Evolutionary conservation across 2,113 vertebrate genomes (phyloP).

Genomic region (Tamias sibiricus): DNA sequence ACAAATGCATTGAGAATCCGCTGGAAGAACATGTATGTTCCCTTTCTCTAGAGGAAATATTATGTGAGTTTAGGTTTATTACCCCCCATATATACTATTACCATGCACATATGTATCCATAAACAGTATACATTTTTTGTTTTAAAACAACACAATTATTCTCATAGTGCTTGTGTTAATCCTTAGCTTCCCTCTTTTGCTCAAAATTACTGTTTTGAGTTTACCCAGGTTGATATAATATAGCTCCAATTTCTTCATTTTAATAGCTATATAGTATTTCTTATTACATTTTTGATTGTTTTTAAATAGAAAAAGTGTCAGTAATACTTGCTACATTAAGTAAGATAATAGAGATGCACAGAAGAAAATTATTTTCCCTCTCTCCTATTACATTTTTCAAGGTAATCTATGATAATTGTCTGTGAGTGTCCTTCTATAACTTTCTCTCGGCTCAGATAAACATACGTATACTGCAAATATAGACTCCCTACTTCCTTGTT

Average conservation of each 20-base stretch:
- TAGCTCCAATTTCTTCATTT: not conserved
- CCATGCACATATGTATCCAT: not conserved
- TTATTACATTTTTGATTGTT: not conserved
- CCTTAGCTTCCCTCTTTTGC: not conserved
- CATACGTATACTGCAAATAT: not conserved
- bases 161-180: not conserved
- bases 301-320: constrained; percentile 22
- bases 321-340: not conserved
- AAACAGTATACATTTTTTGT: not conserved
- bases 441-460: not conserved
- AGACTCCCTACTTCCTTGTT: not conserved
- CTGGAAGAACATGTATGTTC: not conserved
- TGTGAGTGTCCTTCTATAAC: not conserved
- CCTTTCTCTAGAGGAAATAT: not conserved
- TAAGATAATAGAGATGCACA: not conserved
- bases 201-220: not conserved
- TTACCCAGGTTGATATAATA: not conserved
- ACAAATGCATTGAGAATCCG: not conserved
- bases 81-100: not conserved
- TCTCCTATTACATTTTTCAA: not conserved
- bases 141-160: not conserved
- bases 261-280: not conserved
- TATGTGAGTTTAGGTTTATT: not conserved
- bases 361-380: not conserved
- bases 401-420: not conserved